Percentiles rank a stretch among this genome's conserved stretches.
phyloP scores from a whole-genome alignment of 2,888 invertebrate genomes.

The Lochmaea capreae region DNA sequence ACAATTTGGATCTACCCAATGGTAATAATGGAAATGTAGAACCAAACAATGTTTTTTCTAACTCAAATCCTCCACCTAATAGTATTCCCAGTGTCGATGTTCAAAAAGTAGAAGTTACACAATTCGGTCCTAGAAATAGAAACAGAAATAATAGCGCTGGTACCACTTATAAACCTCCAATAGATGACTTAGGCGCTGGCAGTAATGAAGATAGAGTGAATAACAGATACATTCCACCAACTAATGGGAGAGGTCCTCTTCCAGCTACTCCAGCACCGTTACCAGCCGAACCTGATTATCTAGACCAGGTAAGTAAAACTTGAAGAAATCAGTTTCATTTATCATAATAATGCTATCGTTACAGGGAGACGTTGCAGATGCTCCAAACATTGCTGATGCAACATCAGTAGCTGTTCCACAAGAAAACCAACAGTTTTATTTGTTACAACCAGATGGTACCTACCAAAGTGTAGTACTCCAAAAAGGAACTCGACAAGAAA shows the following conservation, averaged over 20 bases:
- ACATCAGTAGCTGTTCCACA: constrained; percentile 48
- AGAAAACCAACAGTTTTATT: constrained; percentile 44
- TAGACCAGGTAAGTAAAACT: not conserved
- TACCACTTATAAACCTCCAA: constrained; percentile 8
- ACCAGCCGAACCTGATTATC: not conserved
- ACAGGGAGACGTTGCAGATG: constrained; percentile 11
- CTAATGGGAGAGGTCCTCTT: constrained; percentile 12
- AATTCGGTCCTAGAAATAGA: constrained; percentile 24
- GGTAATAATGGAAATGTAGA: constrained; percentile 7
- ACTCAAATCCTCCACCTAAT: not conserved
- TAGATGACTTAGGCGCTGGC: not conserved
- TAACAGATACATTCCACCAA: constrained; percentile 40
- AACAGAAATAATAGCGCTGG: constrained; percentile 21
- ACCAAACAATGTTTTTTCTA: not conserved
- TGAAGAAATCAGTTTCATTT: not conserved
- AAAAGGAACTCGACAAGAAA: constrained; percentile 43
- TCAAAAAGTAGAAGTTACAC: constrained; percentile 40
- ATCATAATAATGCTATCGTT: not conserved
- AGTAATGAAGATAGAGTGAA: constrained; percentile 23
- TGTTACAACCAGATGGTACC: constrained; percentile 52
- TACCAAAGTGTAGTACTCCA: constrained; percentile 49
- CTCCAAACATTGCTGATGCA: constrained; percentile 49
- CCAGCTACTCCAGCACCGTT: not conserved
- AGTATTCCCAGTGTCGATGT: constrained; percentile 34
- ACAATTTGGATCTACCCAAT: constrained; percentile 29